Percentiles rank a stretch among this genome's conserved stretches.
Conservation (phyloP, 2,888 invertebrate genomes). For the Thera obeliscata region DNA sequence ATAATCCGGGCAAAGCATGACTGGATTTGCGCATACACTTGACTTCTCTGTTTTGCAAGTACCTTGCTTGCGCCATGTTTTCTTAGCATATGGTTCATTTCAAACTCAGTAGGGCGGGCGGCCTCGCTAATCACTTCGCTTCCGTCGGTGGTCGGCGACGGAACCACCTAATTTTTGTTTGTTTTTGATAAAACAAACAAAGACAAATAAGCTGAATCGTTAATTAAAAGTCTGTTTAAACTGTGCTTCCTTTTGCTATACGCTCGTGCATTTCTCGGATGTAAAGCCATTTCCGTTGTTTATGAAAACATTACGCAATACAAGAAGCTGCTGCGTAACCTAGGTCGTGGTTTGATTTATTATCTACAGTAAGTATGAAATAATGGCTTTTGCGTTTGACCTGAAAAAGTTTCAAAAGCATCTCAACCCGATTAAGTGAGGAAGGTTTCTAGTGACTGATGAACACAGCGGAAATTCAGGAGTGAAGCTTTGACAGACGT, state of each 20-base stretch:
- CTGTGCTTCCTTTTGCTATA: conserved; percentile 58
- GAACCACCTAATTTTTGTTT: conserved; percentile 79
- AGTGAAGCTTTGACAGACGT: conserved; percentile 45
- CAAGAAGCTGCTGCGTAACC: conserved; percentile 30
- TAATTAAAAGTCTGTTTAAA: conserved; percentile 70
- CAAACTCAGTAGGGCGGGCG: conserved; percentile 66
- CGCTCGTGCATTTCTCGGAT: conserved; percentile 47
- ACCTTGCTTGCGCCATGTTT: background rate
- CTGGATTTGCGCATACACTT: background rate
- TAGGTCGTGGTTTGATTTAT: conserved; percentile 38
- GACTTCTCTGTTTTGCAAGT: background rate
- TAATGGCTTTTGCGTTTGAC: conserved; percentile 23
- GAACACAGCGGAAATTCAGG: conserved; percentile 42
- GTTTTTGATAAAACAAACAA: conserved; percentile 81
- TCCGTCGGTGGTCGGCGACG: conserved; percentile 69
- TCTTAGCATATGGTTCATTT: conserved; percentile 68
- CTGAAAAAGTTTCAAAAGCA: conserved; percentile 15
- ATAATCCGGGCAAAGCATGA: background rate
- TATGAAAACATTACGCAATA: conserved; percentile 42
- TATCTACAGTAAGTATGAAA: conserved; percentile 34
- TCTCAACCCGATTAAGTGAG: conserved; percentile 17
- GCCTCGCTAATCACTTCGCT: conserved; percentile 77
- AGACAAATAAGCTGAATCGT: conserved; percentile 71
- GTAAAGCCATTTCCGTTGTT: conserved; percentile 47
- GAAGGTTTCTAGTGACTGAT: conserved; percentile 32